These are phyloP conservation scores for Bovichtus diacanthus DNA, from an alignment of 2,797 vertebrate species.

Conservation along the genomic window DNA sequence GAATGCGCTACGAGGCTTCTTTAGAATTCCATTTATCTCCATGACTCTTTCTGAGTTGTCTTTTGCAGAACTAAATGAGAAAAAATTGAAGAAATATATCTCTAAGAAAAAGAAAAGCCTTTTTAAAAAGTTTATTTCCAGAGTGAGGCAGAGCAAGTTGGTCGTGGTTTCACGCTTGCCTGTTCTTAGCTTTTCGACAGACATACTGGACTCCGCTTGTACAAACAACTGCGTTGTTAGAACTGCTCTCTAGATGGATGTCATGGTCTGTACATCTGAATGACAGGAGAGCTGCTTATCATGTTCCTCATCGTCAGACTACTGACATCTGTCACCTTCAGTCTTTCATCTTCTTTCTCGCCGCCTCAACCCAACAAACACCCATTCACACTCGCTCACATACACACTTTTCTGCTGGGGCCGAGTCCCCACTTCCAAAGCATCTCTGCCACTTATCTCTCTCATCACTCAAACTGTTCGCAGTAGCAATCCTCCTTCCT, in stretches of 20 bases:
- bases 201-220: slow-evolving; percentile 41
- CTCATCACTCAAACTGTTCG: slow-evolving; percentile 81
- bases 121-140: slow-evolving; percentile 52
- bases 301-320: slow-evolving; percentile 70
- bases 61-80: slow-evolving; percentile 30
- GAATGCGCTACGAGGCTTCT: slow-evolving; percentile 39
- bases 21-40: slow-evolving; percentile 56
- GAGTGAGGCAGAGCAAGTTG: background rate
- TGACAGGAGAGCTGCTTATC: slow-evolving; percentile 75
- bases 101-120: slow-evolving; percentile 16
- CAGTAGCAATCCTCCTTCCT: slow-evolving; percentile 59
- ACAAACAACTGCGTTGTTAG: slow-evolving; percentile 47
- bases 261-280: slow-evolving; percentile 59
- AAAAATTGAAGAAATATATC: slow-evolving; percentile 25
- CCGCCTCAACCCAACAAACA: slow-evolving; percentile 45
- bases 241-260: slow-evolving; percentile 47
- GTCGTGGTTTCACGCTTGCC: slow-evolving; percentile 17
- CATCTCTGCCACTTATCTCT: slow-evolving; percentile 82
- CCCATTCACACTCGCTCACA: slow-evolving; percentile 26
- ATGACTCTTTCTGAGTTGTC: slow-evolving; percentile 28
- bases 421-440: slow-evolving; percentile 73
- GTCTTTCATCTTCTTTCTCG: slow-evolving; percentile 55
- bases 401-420: slow-evolving; percentile 41
- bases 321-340: slow-evolving; percentile 80
- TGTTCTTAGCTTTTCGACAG: slow-evolving; percentile 9